Evolutionary conservation across 2,888 invertebrate species (phyloP), one percentile per base, ranked within the genome.

Genomic region (Pocota personata): DNA sequence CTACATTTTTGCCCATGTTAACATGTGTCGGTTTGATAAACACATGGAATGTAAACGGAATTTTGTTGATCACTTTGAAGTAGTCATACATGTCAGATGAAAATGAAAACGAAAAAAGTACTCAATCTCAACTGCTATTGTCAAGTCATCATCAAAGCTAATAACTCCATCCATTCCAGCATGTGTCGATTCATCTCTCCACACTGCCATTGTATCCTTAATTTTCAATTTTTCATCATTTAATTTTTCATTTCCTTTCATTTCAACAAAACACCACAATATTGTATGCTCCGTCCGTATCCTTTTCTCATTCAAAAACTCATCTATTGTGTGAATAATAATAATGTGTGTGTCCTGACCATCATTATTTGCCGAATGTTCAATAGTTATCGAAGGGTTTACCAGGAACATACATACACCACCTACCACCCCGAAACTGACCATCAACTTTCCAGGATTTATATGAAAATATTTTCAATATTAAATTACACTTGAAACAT

Each of bases 401-500:
- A 32, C 48, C 55, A 43, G n/a, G 40, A 30, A 50, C 16, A 57
- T 19, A 14, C 10, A 10, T 6, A 0, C 10, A 12, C 52, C 27
- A 21, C 43, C 32, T 35, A 8, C 40, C 5, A 8, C 14, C 4
- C 32, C 1, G 5, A 37, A 21, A 24, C 7, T 21, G 30, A 12
- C 46, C 55, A 48, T 57, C 35, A 64, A 58, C 55, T 72, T 72
- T 71, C 48, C 66, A 48, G 72, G 60, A 67, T 79, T 62, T 43
- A 71, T 71, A 71, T 79, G 78, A 64, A 79, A 79, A 79, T 79
- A 79, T 79, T 79, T 79, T 79, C 78, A 71, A 79, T 80, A 80
- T 80, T 73, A 52, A 73, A 67, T 80, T 80, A 73, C 66, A 64
- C 55, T 57, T 64, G 77, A 27, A 64, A 78, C 72, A 72, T 72